Conservation (phyloP, 1,140 invertebrate species). For the Mercenaria mercenaria region DNA sequence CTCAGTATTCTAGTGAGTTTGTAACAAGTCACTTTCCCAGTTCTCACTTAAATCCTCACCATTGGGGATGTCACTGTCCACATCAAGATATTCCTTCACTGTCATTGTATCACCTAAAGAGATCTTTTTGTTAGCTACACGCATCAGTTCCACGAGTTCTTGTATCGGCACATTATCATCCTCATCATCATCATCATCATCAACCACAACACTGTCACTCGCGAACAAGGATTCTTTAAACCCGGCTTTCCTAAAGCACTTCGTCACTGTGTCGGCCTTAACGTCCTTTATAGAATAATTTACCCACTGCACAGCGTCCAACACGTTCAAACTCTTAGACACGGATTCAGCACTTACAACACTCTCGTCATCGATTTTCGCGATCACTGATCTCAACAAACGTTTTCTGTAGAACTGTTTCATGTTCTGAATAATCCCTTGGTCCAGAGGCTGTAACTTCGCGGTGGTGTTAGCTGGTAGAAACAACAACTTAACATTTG, state of each 20-base stretch:
- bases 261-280: background rate
- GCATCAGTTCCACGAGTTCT: slow-evolving; percentile 15
- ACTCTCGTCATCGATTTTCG: background rate
- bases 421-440: background rate
- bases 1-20: background rate
- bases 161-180: background rate
- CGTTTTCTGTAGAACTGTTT: background rate
- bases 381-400: background rate
- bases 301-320: slow-evolving; percentile 1
- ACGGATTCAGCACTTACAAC: background rate
- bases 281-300: background rate
- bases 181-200: slow-evolving; percentile 24
- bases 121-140: background rate
- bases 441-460: too few relatives aligned
- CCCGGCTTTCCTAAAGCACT: background rate
- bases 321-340: background rate
- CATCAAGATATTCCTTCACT: background rate
- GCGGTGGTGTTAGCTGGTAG: too few relatives aligned
- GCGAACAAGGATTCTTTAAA: too few relatives aligned
- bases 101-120: background rate
- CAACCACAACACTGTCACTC: background rate
- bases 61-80: slow-evolving; percentile 8
- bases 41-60: slow-evolving; percentile 11
- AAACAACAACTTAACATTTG: too few relatives aligned
- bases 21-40: slow-evolving; percentile 1